Percentiles rank a stretch among this genome's conserved stretches.
Evolutionary conservation across 2,113 vertebrate genomes (phyloP).

Genomic region (Grus americana): DNA sequence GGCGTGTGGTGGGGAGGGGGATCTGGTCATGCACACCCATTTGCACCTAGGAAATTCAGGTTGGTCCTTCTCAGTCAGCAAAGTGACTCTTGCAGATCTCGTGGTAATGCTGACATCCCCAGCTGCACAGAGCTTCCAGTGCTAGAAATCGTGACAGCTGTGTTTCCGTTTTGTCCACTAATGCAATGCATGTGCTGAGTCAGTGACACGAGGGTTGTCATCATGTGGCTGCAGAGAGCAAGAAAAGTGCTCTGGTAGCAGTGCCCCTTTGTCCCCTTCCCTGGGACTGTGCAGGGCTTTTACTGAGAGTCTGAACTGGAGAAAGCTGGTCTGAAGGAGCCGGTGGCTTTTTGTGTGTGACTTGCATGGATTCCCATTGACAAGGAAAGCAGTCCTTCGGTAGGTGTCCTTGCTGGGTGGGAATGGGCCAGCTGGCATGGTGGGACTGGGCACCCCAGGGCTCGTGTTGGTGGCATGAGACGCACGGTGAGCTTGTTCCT

Average conservation of each 20-base stretch:
- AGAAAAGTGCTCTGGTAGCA: background rate
- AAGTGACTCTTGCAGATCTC: background rate
- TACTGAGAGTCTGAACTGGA: background rate
- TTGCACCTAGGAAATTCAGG: background rate
- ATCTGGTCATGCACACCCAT: accelerated
- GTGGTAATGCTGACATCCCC: background rate
- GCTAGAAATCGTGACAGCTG: accelerated
- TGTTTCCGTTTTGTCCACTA: background rate
- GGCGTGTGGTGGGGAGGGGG: background rate
- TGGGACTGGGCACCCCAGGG: background rate
- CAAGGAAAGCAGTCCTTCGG: background rate
- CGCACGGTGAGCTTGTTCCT: accelerated
- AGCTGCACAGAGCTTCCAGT: accelerated
- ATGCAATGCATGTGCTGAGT: background rate
- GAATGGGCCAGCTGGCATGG: accelerated
- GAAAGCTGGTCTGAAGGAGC: background rate
- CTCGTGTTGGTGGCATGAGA: accelerated
- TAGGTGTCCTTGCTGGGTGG: background rate
- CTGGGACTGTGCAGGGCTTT: background rate
- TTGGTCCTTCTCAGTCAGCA: background rate
- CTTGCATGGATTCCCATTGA: background rate
- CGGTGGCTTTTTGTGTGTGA: background rate
- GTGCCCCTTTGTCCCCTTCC: background rate
- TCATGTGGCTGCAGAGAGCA: constrained; percentile 2
- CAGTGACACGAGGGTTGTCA: background rate